These are phyloP conservation scores for Actinia equina DNA, from an alignment of 64 coral and sea anemone species.

Conservation along the genomic window DNA sequence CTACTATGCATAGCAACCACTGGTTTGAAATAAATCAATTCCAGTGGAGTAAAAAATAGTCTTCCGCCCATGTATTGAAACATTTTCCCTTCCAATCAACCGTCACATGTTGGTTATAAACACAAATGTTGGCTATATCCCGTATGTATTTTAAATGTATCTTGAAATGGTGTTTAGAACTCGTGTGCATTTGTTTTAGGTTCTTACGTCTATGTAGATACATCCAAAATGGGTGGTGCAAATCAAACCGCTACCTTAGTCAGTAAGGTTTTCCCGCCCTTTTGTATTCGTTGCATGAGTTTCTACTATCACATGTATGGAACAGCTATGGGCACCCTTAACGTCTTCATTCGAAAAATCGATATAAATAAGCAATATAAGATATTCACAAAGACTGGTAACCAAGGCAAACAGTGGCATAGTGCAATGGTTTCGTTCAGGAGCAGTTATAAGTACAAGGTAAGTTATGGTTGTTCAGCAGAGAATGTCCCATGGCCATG, in stretches of 20 bases:
- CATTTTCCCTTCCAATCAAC: too few species aligned
- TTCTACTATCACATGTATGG: slow-evolving; percentile 13
- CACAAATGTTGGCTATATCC: too few species aligned
- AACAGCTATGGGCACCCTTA: neutral
- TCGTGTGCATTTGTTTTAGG: neutral
- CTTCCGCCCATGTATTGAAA: too few species aligned
- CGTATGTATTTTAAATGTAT: too few species aligned
- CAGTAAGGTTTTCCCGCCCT: neutral
- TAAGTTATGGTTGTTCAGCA: neutral
- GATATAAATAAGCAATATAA: neutral
- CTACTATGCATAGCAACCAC: too few species aligned
- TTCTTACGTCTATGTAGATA: slow-evolving; percentile 39
- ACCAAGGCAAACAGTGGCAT: neutral
- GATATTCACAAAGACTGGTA: neutral
- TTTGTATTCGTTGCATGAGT: neutral
- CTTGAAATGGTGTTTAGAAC: neutral
- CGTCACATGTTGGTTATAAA: too few species aligned
- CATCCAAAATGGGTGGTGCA: neutral
- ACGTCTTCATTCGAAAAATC: neutral
- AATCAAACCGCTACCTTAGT: neutral
- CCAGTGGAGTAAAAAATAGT: too few species aligned
- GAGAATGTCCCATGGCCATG: too few species aligned
- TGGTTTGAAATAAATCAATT: too few species aligned
- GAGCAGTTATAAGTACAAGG: neutral
- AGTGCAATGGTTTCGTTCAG: neutral